A percentile compares a stretch with the other conserved stretches of the same genome.
phyloP scores from a whole-genome alignment of 2,888 invertebrate species.

The Leistus spinibarbis region DNA sequence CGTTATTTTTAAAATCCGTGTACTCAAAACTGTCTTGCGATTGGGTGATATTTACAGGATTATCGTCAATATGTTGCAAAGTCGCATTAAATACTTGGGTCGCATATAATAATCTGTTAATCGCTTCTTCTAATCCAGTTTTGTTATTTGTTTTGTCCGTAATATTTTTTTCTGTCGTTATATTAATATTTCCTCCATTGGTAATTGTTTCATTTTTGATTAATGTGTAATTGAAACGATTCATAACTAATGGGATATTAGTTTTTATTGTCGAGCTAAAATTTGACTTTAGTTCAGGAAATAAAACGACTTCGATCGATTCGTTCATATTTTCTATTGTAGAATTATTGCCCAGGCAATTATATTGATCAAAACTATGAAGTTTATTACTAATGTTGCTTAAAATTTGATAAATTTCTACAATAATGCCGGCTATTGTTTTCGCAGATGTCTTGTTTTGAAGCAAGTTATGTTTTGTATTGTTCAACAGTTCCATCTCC shows the following conservation, averaged over 20 bases:
- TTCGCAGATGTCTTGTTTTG: neutral
- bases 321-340: neutral
- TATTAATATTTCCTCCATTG: constrained; percentile 5
- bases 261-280: neutral
- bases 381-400: constrained; percentile 41
- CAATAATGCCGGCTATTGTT: constrained; percentile 39
- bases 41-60: neutral
- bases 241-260: neutral
- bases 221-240: constrained; percentile 25
- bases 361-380: constrained; percentile 38
- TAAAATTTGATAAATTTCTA: constrained; percentile 40
- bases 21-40: constrained; percentile 28
- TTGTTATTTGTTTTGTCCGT: neutral
- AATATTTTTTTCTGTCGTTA: neutral
- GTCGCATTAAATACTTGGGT: too few relatives aligned
- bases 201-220: constrained; percentile 4
- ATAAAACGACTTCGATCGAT: neutral
- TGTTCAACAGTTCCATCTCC: constrained; percentile 31
- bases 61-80: neutral
- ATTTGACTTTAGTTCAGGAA: neutral
- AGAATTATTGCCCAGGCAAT: neutral
- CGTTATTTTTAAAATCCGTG: constrained; percentile 19
- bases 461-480: constrained; percentile 18
- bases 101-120: too few relatives aligned
- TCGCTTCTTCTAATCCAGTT: too few relatives aligned